These are phyloP conservation scores for Cacatua alba DNA, from an alignment of 2,113 vertebrate genomes.

Conservation along the genomic window DNA sequence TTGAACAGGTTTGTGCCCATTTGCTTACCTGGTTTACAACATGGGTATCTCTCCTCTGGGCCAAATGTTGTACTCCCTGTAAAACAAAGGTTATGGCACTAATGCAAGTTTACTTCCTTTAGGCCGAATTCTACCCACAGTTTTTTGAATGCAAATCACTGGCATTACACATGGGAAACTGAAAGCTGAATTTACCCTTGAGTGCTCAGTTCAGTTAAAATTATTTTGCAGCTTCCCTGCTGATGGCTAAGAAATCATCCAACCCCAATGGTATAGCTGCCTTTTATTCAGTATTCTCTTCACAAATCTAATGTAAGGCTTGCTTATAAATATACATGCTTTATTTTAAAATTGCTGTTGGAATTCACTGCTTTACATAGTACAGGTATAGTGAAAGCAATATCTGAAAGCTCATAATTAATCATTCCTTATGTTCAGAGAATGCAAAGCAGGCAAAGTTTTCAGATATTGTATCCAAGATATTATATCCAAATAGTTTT, in stretches of 20 bases:
- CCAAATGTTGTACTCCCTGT: constrained; percentile 4
- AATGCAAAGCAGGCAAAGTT: not conserved
- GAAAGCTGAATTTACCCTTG: constrained; percentile 58
- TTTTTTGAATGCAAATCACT: constrained; percentile 56
- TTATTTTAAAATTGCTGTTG: constrained; percentile 8
- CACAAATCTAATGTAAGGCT: not conserved
- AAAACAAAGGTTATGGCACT: constrained; percentile 61
- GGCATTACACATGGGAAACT: constrained; percentile 33
- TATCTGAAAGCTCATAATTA: constrained; percentile 32
- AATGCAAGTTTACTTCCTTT: constrained; percentile 8
- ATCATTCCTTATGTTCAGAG: not conserved
- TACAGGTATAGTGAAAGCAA: not conserved
- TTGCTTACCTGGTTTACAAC: constrained; percentile 41
- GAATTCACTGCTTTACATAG: constrained; percentile 13
- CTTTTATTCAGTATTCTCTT: constrained; percentile 45
- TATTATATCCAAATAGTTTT: not conserved
- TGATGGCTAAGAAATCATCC: constrained; percentile 55
- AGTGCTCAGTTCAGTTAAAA: constrained; percentile 49
- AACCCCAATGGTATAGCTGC: not conserved
- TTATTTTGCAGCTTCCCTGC: constrained; percentile 53
- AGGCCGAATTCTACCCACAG: constrained; percentile 32
- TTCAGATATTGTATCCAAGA: not conserved
- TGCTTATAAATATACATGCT: constrained; percentile 61
- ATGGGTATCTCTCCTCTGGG: constrained; percentile 14
- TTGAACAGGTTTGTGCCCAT: not conserved